Evolutionary conservation across 2,797 vertebrate species (phyloP).

Genomic region (Adrianichthys oophorus): DNA sequence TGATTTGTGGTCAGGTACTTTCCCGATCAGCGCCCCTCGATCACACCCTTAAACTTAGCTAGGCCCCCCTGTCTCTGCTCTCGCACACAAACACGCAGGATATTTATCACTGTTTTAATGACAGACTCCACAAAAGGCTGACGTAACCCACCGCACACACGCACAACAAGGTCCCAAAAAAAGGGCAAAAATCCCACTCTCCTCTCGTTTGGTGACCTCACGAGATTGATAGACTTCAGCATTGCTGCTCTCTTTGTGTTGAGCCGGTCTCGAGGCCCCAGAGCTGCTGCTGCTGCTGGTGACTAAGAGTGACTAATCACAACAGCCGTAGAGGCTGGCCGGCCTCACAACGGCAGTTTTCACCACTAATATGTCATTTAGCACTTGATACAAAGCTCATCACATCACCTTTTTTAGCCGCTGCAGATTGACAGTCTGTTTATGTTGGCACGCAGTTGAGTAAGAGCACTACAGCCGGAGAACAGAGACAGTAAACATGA

Average conservation of each 20-base stretch:
- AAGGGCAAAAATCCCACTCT: slow-evolving; percentile 38
- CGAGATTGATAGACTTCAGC: slow-evolving; percentile 61
- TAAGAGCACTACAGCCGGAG: slow-evolving; percentile 6
- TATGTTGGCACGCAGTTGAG: slow-evolving; percentile 19
- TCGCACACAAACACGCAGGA: slow-evolving; percentile 21
- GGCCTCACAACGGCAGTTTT: slow-evolving; percentile 41
- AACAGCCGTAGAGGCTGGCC: slow-evolving; percentile 55
- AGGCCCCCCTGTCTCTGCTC: slow-evolving; percentile 30
- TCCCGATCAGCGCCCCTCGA: slow-evolving; percentile 51
- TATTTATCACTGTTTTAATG: slow-evolving; percentile 63
- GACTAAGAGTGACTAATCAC: slow-evolving; percentile 71
- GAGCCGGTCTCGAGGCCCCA: slow-evolving; percentile 47
- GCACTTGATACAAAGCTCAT: slow-evolving; percentile 46
- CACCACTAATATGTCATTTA: slow-evolving; percentile 53
- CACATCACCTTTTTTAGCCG: slow-evolving; percentile 19
- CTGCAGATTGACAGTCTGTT: slow-evolving; percentile 11
- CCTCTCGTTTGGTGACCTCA: slow-evolving; percentile 50
- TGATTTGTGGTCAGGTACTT: slow-evolving; percentile 63
- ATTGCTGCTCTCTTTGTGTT: slow-evolving; percentile 67
- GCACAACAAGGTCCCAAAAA: slow-evolving; percentile 58
- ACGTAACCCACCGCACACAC: slow-evolving; percentile 63
- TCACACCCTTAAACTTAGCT: slow-evolving; percentile 57
- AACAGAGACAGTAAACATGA: background rate
- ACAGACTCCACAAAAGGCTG: slow-evolving; percentile 62
- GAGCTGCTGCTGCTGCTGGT: slow-evolving; percentile 36